Evolutionary conservation across 2,113 vertebrate species (phyloP).

Genomic region (Notothenia coriiceps): DNA sequence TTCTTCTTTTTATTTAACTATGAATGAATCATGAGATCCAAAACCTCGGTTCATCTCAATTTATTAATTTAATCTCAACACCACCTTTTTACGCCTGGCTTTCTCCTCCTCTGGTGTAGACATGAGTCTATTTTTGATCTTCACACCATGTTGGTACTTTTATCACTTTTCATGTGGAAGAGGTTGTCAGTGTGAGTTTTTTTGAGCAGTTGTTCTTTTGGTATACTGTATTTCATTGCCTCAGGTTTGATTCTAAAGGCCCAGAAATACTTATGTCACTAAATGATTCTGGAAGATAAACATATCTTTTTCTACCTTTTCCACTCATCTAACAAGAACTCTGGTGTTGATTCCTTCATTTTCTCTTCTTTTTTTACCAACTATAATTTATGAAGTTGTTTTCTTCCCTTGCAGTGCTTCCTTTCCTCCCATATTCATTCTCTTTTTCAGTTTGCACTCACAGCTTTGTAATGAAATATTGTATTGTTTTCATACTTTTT

Average conservation of each 20-base stretch:
- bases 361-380: slow-evolving; percentile 35
- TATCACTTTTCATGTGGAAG: slow-evolving; percentile 51
- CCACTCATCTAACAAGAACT: slow-evolving; percentile 39
- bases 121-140: slow-evolving; percentile 23
- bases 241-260: neutral
- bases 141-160: neutral
- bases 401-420: slow-evolving; percentile 55
- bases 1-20: neutral
- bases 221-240: neutral
- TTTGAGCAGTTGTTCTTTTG: neutral
- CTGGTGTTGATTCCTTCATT: slow-evolving; percentile 49
- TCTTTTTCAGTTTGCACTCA: slow-evolving; percentile 45
- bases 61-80: slow-evolving; percentile 24
- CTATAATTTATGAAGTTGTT: slow-evolving; percentile 41
- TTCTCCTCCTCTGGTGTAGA: slow-evolving; percentile 9
- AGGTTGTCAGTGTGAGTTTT: slow-evolving; percentile 14
- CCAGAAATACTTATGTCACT: neutral
- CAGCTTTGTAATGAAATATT: neutral
- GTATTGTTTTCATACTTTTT: neutral
- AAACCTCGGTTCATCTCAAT: slow-evolving; percentile 26
- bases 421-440: slow-evolving; percentile 34
- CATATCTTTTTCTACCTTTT: slow-evolving; percentile 36
- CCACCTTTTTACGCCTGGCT: slow-evolving; percentile 26
- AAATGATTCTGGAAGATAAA: slow-evolving; percentile 22
- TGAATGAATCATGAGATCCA: slow-evolving; percentile 45